phyloP scores from a whole-genome alignment of 2,113 vertebrate species.

The Platysternon megacephalum region DNA sequence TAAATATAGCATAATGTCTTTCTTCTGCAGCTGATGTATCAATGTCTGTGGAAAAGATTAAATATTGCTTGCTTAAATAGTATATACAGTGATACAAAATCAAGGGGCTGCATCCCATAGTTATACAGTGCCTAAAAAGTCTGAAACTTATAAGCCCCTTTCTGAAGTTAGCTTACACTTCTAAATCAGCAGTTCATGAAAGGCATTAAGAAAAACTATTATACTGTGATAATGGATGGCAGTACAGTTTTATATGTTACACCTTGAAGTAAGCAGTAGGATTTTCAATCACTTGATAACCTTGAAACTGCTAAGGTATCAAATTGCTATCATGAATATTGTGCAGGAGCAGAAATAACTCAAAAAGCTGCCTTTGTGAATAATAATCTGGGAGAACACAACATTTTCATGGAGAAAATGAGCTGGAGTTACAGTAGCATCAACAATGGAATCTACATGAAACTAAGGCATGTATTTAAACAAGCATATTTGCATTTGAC shows the following conservation, averaged over 20 bases:
- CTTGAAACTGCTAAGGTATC: conserved; percentile 87
- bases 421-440: conserved; percentile 63
- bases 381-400: conserved; percentile 80
- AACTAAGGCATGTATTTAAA: conserved; percentile 64
- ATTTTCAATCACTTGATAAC: conserved; percentile 89
- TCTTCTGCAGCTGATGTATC: conserved; percentile 22
- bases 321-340: conserved; percentile 89
- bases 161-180: conserved; percentile 79
- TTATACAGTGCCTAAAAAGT: not conserved
- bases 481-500: conserved; percentile 68
- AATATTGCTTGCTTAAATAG: conserved; percentile 55
- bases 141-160: conserved; percentile 75
- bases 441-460: conserved; percentile 55
- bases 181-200: conserved; percentile 85
- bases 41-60: conserved; percentile 59
- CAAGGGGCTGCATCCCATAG: not conserved
- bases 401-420: conserved; percentile 65
- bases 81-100: not conserved
- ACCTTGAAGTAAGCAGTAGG: conserved; percentile 85
- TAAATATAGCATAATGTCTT: conserved; percentile 10
- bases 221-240: conserved; percentile 81
- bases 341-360: conserved; percentile 83
- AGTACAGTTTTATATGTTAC: conserved; percentile 81
- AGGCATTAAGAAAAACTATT: conserved; percentile 84
- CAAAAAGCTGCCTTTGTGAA: conserved; percentile 82